Evolutionary conservation across 1,140 invertebrate genomes (phyloP), one percentile per base, ranked within the genome.

Genomic region (Carposina sasakii): DNA sequence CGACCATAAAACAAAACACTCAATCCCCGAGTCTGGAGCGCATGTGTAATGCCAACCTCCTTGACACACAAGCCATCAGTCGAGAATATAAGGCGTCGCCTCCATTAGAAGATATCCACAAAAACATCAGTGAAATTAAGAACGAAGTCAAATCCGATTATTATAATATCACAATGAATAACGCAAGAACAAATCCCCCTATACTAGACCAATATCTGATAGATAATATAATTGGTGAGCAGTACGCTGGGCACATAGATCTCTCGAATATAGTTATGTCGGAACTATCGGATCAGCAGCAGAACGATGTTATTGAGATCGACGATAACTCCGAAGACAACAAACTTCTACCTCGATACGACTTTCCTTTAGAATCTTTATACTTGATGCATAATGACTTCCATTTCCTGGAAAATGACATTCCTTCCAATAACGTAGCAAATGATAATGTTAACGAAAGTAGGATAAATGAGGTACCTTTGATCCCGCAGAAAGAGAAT

Each of bases 271-370:
- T 69, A 1, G 68, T 69, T 2, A 48, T 81, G 8, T 66, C 71
- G 1, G 72, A 74, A 33, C 58, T 62, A n/a, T 52, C 63, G 0
- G 67, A 54, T 10, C 45, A 74, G 20, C 68, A 71, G 23, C 67
- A 85, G 45, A 77, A 68, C 26, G 78, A 81, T 24, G 75, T 83
- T 1, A 83, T 83, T 52, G 79, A 85, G 55, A 85, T 83, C 19
- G 79, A 86, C 17, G 82, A 85, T 28, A 85, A 83, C 47, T 86
- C 84, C 0, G 78, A 83, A 22, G 84, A 86, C 45, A 82, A 76
- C 28, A 86, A 86, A 58, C 54, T 84, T 9, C 49, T 85, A 41
- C 71, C 76, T 1, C 60, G 78, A 0, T 79, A 76, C 40, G 79
- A 85, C 46, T 81, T 81, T 40, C 74, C 77, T 6, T 34, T 83